Conservation (phyloP, 2,113 vertebrate species). For the Microtus ochrogaster region DNA sequence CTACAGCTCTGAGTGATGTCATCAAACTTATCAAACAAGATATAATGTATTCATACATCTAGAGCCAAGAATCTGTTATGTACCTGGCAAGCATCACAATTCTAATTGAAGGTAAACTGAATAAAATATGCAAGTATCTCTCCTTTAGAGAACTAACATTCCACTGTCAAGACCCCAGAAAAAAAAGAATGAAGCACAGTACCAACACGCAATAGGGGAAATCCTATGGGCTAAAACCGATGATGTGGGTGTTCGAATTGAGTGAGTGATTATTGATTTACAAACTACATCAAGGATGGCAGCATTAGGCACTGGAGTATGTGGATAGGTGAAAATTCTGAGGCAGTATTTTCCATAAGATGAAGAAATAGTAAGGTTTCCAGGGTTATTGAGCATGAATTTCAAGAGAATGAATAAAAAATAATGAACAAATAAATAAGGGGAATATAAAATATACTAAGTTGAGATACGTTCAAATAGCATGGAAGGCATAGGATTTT, state of each 20-base stretch:
- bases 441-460: not conserved
- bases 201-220: not conserved
- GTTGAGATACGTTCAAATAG: not conserved
- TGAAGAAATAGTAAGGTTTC: not conserved
- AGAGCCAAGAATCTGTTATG: not conserved
- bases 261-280: accelerated
- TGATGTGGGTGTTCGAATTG: accelerated
- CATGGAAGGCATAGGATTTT: not conserved
- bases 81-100: not conserved
- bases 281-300: not conserved
- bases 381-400: not conserved
- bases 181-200: not conserved
- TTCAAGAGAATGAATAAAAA: not conserved
- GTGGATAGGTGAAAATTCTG: not conserved
- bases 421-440: not conserved
- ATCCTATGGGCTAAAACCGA: not conserved
- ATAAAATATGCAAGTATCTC: not conserved
- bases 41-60: not conserved
- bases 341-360: not conserved
- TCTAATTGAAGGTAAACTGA: not conserved
- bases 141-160: not conserved
- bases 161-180: not conserved
- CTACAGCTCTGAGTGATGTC: not conserved
- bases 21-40: not conserved
- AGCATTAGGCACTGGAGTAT: too few species aligned